Percentiles rank a stretch among this genome's conserved stretches.
These are phyloP conservation scores for Hydraecia micacea DNA, from an alignment of 2,888 invertebrate genomes.

Conservation along the genomic window DNA sequence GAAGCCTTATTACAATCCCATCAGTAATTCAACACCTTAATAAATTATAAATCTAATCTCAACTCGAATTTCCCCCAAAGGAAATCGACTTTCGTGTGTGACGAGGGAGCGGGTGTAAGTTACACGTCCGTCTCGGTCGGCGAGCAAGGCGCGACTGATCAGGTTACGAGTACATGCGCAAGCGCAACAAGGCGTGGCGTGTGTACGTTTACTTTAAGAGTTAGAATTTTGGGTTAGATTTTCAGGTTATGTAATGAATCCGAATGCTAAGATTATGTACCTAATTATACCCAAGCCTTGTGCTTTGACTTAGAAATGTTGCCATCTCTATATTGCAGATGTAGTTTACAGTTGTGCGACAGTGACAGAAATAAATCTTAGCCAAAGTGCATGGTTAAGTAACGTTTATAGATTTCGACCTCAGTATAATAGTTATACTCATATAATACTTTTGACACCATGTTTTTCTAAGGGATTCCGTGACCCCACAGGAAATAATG, in stretches of 20 bases:
- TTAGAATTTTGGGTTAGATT: constrained; percentile 16
- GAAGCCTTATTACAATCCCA: constrained; percentile 37
- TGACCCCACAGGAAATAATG: constrained; percentile 3
- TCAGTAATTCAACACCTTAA: constrained; percentile 54
- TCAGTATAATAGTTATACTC: neutral
- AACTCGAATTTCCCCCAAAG: constrained; percentile 73
- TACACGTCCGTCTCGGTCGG: constrained; percentile 81
- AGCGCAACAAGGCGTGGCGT: constrained; percentile 42
- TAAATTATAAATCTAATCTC: constrained; percentile 59
- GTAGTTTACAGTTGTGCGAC: neutral
- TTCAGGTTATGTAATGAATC: constrained; percentile 1
- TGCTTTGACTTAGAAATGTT: neutral
- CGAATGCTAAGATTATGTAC: neutral
- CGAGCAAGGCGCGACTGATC: constrained; percentile 78
- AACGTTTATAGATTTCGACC: neutral
- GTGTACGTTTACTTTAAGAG: constrained; percentile 4
- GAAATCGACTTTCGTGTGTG: constrained; percentile 80
- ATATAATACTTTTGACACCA: neutral
- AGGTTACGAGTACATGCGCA: constrained; percentile 76
- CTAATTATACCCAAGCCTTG: neutral
- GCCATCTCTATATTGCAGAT: neutral
- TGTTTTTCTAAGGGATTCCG: neutral
- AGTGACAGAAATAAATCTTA: neutral
- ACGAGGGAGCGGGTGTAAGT: constrained; percentile 74
- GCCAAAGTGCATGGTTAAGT: neutral